Evolutionary conservation across 2,888 invertebrate genomes (phyloP), one percentile per base, ranked within the genome.

Genomic region (Blastobasis adustella): DNA sequence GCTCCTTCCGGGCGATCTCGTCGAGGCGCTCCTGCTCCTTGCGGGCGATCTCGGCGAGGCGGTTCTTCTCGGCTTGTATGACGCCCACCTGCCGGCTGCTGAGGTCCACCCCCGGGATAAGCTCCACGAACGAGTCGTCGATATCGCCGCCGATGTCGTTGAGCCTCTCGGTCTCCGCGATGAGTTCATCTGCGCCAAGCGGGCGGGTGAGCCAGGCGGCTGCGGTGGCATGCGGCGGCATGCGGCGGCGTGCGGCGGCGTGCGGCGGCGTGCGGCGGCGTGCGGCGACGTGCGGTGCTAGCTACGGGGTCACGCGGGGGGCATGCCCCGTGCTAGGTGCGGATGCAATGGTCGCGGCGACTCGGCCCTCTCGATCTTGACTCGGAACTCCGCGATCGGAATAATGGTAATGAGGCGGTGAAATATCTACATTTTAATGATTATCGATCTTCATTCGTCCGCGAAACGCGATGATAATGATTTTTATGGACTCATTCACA

Each of bases 71-170:
- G 59, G 67, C 71, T 59, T 81, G 72, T 55, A 72, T 74, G 40
- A 59, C 61, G 58, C 76, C 81, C 51, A 69, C 41, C 73, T 87
- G 87, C 51, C 73, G 75, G 54, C 58, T 58, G 58, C 71, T 85
- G 65, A 89, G 86, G 66, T 89, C 85, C 61, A 91, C 89, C 66
- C 91, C 91, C 52, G 90, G 90, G 80, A 92, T 90, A 67, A 93
- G 89, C 83, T 97, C 97, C 75, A 95, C 93, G 91, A 97, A 97
- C 66, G 97, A 96, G 81, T 93, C 91, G 90, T 98, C 98, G 91
- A 98, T 92, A 89, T 95, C 97, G 83, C 97, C 95, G 70, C 95
- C 95, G 89, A 98, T 95, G 82, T 94, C 92, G 90, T 96, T 96
- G 92, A 93, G 97, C 87, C 93, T 93, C 91, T 97, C 96, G 90